Conservation (phyloP, 2,797 vertebrate species). For the Poecilia velifera region DNA sequence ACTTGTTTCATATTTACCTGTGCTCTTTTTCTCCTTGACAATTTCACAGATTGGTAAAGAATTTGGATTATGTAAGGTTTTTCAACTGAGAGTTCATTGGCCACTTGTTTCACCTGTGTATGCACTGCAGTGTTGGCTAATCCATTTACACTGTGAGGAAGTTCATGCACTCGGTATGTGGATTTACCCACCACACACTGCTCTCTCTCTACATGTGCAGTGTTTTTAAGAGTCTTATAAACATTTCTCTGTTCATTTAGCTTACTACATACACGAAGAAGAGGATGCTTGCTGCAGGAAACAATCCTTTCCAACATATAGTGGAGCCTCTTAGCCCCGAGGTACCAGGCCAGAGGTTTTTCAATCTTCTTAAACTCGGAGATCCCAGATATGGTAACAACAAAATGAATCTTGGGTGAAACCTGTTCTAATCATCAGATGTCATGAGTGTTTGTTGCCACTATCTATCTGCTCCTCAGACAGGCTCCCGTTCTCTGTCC, state of each 20-base stretch:
- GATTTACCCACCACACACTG: neutral
- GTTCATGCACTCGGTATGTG: neutral
- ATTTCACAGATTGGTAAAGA: neutral
- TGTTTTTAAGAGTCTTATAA: neutral
- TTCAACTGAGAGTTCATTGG: slow-evolving; percentile 25
- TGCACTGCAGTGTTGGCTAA: slow-evolving; percentile 12
- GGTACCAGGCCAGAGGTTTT: slow-evolving; percentile 86
- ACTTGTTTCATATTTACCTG: neutral
- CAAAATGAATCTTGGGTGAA: neutral
- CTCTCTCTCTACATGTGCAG: neutral
- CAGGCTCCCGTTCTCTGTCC: slow-evolving; percentile 91
- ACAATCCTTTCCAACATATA: slow-evolving; percentile 86
- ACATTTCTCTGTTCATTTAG: slow-evolving; percentile 11
- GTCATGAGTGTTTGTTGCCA: neutral
- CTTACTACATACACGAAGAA: slow-evolving; percentile 14
- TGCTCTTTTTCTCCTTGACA: neutral
- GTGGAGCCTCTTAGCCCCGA: slow-evolving; percentile 85
- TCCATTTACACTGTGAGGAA: slow-evolving; percentile 8
- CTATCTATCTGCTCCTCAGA: slow-evolving; percentile 65
- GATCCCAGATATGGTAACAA: slow-evolving; percentile 91
- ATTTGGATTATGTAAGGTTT: slow-evolving; percentile 42
- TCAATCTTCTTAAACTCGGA: slow-evolving; percentile 88
- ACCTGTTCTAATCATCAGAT: rapidly evolving
- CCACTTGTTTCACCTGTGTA: slow-evolving; percentile 14
- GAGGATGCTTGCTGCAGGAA: slow-evolving; percentile 74